Evolutionary conservation across 2,113 vertebrate species (phyloP).

Genomic region (Ramphastos sulfuratus): DNA sequence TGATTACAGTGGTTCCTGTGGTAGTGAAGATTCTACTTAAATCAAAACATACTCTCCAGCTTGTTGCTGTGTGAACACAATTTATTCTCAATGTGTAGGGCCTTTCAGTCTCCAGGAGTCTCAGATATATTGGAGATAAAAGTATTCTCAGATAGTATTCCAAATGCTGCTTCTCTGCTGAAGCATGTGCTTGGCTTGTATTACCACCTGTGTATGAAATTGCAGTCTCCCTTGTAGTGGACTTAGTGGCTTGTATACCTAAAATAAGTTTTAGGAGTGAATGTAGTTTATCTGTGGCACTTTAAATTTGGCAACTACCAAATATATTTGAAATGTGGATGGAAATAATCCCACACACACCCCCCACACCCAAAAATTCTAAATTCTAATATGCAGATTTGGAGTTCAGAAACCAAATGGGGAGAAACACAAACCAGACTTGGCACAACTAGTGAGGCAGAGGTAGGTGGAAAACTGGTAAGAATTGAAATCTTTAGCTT

Average conservation of each 20-base stretch:
- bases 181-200: not conserved
- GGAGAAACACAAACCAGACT: not conserved
- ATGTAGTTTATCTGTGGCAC: not conserved
- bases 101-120: not conserved
- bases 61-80: not conserved
- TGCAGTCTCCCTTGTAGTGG: not conserved
- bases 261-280: not conserved
- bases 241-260: not conserved
- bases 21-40: not conserved
- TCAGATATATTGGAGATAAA: not conserved
- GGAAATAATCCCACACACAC: not conserved
- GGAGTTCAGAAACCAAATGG: accelerated
- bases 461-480: not conserved
- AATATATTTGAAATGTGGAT: not conserved
- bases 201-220: not conserved
- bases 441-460: not conserved
- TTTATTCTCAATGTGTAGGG: not conserved
- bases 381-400: not conserved
- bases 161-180: not conserved
- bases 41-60: not conserved
- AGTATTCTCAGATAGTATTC: not conserved
- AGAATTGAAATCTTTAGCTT: not conserved
- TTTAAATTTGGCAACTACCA: not conserved
- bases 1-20: not conserved
- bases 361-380: not conserved